phyloP scores from a whole-genome alignment of 2,797 vertebrate species.

The Urosaurus nigricauda region DNA sequence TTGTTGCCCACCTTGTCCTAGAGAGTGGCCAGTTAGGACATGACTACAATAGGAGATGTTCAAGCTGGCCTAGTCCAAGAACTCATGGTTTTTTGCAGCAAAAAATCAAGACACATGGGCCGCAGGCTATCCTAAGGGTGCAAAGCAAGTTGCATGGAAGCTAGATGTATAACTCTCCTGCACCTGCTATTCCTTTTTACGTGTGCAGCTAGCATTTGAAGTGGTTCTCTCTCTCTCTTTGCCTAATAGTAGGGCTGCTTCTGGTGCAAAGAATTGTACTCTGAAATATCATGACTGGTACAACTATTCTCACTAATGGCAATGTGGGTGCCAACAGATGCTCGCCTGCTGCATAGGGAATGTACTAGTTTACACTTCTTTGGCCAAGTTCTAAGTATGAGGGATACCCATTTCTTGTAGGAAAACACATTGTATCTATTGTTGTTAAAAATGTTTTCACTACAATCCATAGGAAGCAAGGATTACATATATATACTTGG shows the following conservation, averaged over 20 bases:
- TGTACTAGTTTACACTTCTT: neutral
- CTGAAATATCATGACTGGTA: neutral
- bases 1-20: neutral
- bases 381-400: no score
- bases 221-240: neutral
- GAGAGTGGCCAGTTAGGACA: neutral
- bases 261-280: neutral
- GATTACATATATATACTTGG: no score
- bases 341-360: neutral
- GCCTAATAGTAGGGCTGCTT: neutral
- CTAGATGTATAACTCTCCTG: neutral
- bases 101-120: no score
- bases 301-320: neutral
- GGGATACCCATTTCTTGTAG: no score
- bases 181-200: neutral
- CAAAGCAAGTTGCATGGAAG: no score
- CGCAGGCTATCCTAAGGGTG: no score
- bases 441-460: no score
- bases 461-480: no score
- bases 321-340: neutral
- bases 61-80: neutral
- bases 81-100: no score
- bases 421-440: neutral
- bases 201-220: neutral
- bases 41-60: neutral